phyloP scores from a whole-genome alignment of 2,113 vertebrate genomes.

The Otolemur garnettii region DNA sequence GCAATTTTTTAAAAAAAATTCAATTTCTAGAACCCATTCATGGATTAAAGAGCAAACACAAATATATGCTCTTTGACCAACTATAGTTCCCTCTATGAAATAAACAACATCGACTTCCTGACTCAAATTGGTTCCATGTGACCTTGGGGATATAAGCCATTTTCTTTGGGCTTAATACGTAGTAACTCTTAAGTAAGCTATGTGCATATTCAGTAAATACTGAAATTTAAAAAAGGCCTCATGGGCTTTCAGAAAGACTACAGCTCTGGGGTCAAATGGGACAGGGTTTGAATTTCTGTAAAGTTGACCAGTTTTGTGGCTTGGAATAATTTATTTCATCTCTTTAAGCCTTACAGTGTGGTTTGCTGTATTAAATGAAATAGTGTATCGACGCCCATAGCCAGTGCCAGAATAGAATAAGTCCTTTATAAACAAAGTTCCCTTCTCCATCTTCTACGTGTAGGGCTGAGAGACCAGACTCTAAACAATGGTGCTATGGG shows the following conservation, averaged over 20 bases:
- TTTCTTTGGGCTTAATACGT: neutral
- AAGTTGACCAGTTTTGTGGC: conserved; percentile 29
- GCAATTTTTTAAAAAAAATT: conserved; percentile 34
- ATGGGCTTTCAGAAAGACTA: neutral
- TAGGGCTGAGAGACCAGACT: conserved; percentile 10
- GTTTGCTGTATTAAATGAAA: conserved; percentile 51
- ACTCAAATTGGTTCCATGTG: conserved; percentile 58
- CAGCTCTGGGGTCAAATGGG: neutral
- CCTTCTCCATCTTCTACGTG: conserved; percentile 10
- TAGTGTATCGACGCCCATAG: conserved; percentile 17
- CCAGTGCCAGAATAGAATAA: conserved; percentile 18
- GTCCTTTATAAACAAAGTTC: conserved; percentile 15
- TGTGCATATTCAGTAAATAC: neutral
- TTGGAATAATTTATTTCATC: conserved; percentile 38
- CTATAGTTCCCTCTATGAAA: conserved; percentile 30
- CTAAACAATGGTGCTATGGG: neutral
- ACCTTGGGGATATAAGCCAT: neutral
- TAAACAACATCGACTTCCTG: conserved; percentile 24
- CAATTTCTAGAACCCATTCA: conserved; percentile 42
- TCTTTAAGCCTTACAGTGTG: conserved; percentile 5
- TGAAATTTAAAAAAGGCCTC: conserved; percentile 33
- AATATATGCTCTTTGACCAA: conserved; percentile 34
- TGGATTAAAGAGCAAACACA: conserved; percentile 56
- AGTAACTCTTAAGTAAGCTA: conserved; percentile 39
- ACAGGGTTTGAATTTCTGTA: neutral